Evolutionary conservation across 2,113 vertebrate genomes (phyloP).

Genomic region (Calypte anna): DNA sequence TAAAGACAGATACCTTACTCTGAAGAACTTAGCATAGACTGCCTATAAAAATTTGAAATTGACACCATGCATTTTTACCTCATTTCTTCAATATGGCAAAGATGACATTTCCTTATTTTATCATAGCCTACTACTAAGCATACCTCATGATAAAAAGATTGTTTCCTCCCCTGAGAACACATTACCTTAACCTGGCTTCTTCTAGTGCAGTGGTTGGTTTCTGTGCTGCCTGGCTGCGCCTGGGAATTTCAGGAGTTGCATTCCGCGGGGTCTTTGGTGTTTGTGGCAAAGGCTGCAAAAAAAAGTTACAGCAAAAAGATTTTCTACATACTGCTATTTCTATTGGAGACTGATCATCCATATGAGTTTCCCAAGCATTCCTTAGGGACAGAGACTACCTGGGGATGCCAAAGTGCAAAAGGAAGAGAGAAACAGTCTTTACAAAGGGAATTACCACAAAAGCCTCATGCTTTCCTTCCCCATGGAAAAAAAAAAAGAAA

Average conservation of each 20-base stretch:
- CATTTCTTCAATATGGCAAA: not conserved
- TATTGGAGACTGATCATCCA: not conserved
- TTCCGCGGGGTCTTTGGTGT: constrained; percentile 77
- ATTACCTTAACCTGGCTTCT: constrained; percentile 88
- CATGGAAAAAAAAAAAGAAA: not conserved
- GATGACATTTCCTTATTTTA: not conserved
- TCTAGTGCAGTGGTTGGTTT: constrained; percentile 84
- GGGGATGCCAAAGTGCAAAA: not conserved
- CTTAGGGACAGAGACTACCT: not conserved
- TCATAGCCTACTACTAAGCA: not conserved
- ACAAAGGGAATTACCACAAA: not conserved
- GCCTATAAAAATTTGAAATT: not conserved
- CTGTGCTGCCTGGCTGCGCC: constrained; percentile 76
- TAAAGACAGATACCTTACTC: not conserved
- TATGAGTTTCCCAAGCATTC: not conserved
- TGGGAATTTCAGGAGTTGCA: constrained; percentile 88
- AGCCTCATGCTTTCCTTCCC: not conserved
- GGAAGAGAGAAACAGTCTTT: not conserved
- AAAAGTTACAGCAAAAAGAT: not conserved
- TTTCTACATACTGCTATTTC: not conserved
- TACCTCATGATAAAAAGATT: not conserved
- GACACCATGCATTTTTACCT: not conserved
- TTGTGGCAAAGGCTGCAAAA: constrained; percentile 61
- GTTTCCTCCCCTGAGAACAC: not conserved
- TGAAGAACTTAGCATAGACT: not conserved